Conservation (phyloP, 2,888 invertebrate species). For the Idaea dimidiata region DNA sequence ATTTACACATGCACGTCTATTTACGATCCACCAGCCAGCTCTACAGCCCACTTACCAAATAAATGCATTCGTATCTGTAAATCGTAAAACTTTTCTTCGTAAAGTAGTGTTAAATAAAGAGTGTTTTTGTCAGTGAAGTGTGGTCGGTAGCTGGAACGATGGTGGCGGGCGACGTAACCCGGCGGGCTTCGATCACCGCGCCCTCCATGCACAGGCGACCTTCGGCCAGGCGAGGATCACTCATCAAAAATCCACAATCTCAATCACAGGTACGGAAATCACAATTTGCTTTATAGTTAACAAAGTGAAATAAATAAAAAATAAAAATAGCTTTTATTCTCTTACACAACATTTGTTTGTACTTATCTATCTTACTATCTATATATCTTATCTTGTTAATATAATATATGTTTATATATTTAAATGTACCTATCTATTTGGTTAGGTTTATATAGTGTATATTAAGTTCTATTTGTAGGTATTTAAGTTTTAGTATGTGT, state of each 20-base stretch:
- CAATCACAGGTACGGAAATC: slow-evolving; percentile 61
- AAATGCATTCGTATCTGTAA: slow-evolving; percentile 9
- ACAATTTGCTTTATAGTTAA: neutral
- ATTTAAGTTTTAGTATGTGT: too few relatives aligned
- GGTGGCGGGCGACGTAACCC: slow-evolving; percentile 76
- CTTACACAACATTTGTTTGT: too few relatives aligned
- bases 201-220: slow-evolving; percentile 78
- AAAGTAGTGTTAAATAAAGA: slow-evolving; percentile 11
- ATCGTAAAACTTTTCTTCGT: slow-evolving; percentile 5
- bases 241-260: slow-evolving; percentile 78
- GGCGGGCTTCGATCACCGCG: slow-evolving; percentile 75
- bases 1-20: slow-evolving; percentile 74
- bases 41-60: slow-evolving; percentile 19
- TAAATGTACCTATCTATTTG: too few relatives aligned
- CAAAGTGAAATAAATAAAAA: too few relatives aligned
- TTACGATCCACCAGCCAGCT: slow-evolving; percentile 52
- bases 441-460: too few relatives aligned
- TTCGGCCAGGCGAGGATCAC: slow-evolving; percentile 81
- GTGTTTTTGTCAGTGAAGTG: slow-evolving; percentile 38
- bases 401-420: too few relatives aligned
- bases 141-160: slow-evolving; percentile 40
- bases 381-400: too few relatives aligned
- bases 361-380: too few relatives aligned
- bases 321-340: too few relatives aligned
- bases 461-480: too few relatives aligned